A percentile compares a stretch with the other conserved stretches of the same genome.
phyloP scores from a whole-genome alignment of 2,797 vertebrate species.

The Siniperca undulata region DNA sequence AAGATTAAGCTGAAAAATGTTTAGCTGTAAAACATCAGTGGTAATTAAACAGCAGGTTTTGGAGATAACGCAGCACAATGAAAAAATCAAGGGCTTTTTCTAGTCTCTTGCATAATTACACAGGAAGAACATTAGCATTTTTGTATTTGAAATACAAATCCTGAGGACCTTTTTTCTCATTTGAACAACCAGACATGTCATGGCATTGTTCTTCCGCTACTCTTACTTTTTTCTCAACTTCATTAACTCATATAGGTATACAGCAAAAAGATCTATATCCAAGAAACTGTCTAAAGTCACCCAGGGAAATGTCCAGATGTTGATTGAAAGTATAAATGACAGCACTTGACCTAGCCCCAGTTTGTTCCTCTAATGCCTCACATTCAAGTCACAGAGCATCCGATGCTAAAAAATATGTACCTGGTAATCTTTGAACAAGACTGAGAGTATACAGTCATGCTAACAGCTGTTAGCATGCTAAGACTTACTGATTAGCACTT shows the following conservation, averaged over 20 bases:
- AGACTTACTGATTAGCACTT: neutral
- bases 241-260: neutral
- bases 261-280: neutral
- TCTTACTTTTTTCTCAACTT: slow-evolving; percentile 10
- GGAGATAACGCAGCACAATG: neutral
- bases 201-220: neutral
- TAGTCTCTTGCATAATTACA: neutral
- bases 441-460: neutral
- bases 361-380: slow-evolving; percentile 8
- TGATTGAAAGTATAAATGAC: slow-evolving; percentile 18
- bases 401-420: neutral
- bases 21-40: slow-evolving; percentile 7
- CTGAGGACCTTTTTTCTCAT: neutral
- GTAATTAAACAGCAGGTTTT: slow-evolving; percentile 15
- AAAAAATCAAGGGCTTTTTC: neutral
- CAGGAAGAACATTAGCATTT: neutral
- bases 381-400: neutral
- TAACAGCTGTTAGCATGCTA: neutral
- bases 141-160: neutral
- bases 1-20: slow-evolving; percentile 10
- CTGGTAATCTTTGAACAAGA: neutral
- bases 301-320: slow-evolving; percentile 3
- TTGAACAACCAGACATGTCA: slow-evolving; percentile 7
- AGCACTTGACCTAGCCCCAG: slow-evolving; percentile 3
- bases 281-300: neutral